Percentiles rank a stretch among this genome's conserved stretches.
These are phyloP conservation scores for Gallirallus australis DNA, from an alignment of 2,797 vertebrate species.

Conservation along the genomic window DNA sequence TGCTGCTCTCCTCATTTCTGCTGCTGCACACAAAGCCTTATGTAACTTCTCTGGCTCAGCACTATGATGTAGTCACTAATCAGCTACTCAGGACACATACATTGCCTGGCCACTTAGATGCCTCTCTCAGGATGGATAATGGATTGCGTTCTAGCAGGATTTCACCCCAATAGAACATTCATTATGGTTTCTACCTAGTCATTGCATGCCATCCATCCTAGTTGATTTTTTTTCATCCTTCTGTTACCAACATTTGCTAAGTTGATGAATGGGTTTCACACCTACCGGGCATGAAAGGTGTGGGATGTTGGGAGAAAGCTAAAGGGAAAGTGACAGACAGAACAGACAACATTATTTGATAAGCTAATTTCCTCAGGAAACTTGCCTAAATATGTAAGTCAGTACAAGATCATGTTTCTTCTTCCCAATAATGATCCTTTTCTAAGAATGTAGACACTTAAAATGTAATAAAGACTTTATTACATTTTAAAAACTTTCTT, in stretches of 20 bases:
- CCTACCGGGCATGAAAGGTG: conserved; percentile 29
- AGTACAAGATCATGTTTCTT: neutral
- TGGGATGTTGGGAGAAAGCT: conserved; percentile 3
- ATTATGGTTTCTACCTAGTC: neutral
- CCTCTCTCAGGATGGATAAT: neutral
- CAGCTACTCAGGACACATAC: neutral
- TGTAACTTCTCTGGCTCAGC: neutral
- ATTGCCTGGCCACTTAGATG: neutral
- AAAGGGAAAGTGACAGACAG: neutral
- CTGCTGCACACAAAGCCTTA: neutral
- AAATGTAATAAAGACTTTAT: neutral
- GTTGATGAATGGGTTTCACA: conserved; percentile 40
- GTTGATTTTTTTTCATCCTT: neutral
- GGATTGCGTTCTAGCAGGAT: neutral
- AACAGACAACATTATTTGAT: conserved; percentile 11
- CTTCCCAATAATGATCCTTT: neutral
- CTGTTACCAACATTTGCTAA: neutral
- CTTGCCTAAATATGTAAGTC: neutral
- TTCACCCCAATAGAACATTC: neutral
- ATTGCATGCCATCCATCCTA: neutral
- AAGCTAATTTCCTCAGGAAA: conserved; percentile 34
- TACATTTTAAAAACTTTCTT: neutral
- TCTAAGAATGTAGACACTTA: neutral
- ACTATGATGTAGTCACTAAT: neutral
- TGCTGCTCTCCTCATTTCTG: neutral